A percentile compares a stretch with the other conserved stretches of the same genome.
These are phyloP conservation scores for Calliscelio sp. DNA, from an alignment of 2,888 invertebrate species.

Conservation along the genomic window DNA sequence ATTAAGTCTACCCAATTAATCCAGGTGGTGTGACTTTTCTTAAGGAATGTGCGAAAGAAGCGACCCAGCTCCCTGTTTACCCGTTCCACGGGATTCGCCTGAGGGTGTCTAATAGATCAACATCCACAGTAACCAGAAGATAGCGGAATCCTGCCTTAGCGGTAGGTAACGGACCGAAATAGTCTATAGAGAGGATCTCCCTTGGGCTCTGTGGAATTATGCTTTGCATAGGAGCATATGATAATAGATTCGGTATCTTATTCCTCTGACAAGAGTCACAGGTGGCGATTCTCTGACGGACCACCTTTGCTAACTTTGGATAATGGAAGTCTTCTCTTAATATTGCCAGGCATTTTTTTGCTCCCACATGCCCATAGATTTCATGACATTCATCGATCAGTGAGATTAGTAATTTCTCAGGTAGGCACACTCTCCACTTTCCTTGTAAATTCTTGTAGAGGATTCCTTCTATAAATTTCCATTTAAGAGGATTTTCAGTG, in stretches of 20 bases:
- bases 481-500: no score
- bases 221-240: slow-evolving; percentile 19
- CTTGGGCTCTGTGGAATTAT: slow-evolving; percentile 14
- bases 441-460: no score
- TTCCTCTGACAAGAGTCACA: slow-evolving; percentile 48
- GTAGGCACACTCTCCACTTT: background rate
- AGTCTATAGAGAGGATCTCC: slow-evolving; percentile 64
- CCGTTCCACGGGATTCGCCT: no score
- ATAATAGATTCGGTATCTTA: slow-evolving; percentile 24
- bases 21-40: no score
- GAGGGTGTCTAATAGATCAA: no score
- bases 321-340: slow-evolving; percentile 16
- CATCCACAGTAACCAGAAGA: slow-evolving; percentile 6
- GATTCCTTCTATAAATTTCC: no score
- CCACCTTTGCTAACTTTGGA: background rate
- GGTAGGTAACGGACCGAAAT: slow-evolving; percentile 62
- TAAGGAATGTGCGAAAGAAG: no score
- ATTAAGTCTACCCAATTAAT: no score
- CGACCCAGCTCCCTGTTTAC: no score
- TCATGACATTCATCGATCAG: slow-evolving; percentile 36
- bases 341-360: slow-evolving; percentile 42
- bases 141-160: background rate
- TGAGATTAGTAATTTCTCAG: background rate
- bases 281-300: background rate
- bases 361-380: slow-evolving; percentile 41